Evolutionary conservation across 1,140 invertebrate genomes (phyloP), one percentile per base, ranked within the genome.

Genomic region (Bombus superbus): DNA sequence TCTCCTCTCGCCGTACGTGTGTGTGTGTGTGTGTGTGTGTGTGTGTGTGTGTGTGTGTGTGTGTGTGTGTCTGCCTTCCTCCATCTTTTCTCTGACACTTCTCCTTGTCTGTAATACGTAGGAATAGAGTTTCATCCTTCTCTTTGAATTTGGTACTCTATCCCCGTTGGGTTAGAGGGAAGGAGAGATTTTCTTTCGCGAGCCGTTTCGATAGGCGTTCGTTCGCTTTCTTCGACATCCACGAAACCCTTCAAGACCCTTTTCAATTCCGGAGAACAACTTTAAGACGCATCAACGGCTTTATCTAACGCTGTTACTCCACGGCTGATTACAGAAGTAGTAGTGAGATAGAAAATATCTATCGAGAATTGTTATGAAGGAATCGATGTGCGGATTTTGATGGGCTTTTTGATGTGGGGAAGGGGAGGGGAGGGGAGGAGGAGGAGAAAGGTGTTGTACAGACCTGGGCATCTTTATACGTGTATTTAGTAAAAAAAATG

Each of bases 251-350:
- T 71, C 57, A 25, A 57, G 75, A 76, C 59, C 44, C 72, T 82
- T 82, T 82, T 86, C 75, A 79, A 78, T 84, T 71, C 66, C 35
- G 64, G 15, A 47, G 64, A 83, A 78, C 74, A 69, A 83, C 82
- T 57, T 69, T 44, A 59, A 69, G 74, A 53, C 74, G 62, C 72
- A 40, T 66, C 72, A 76, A 72, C 80, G 44, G 72, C 42, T 40
- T 42, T 53, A 40, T 77, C 62, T 57, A 25, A 83, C 72, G 59
- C 32, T 11, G 73, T 75, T 76, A 53, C 4, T 25, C 62, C n/a
- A 40, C 18, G 28, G 44, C 9, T 78, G 82, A 83, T 77, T 69
- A 78, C 64, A 25, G 44, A 2, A 38, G 59, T 53, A 38, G 59
- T 53, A 53, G 47, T 53, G 47, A 53, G 18, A 53, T 53, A 53